Evolutionary conservation across 2,113 vertebrate genomes (phyloP).

Genomic region (Lepidothrix coronata): DNA sequence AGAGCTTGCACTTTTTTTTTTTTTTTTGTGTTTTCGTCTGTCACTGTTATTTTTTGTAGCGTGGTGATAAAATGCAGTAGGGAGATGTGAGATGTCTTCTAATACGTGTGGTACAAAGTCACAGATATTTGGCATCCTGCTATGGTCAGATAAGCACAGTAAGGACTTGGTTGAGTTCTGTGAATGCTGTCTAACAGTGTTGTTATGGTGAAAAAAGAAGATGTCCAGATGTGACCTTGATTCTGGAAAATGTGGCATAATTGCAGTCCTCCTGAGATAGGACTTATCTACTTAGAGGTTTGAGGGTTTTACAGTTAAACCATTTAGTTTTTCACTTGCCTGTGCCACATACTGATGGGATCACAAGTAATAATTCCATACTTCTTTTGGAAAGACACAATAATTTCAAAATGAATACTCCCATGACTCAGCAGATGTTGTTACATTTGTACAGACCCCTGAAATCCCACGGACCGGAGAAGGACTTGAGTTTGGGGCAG

Average conservation of each 20-base stretch:
- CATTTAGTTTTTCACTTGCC: neutral
- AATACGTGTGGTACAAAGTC: rapidly evolving
- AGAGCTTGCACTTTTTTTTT: neutral
- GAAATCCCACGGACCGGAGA: neutral
- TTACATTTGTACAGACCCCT: neutral
- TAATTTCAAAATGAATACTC: neutral
- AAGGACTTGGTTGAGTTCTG: neutral
- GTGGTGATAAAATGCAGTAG: neutral
- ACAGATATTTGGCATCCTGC: neutral
- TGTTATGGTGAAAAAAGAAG: slow-evolving; percentile 1
- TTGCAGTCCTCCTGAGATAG: slow-evolving; percentile 1
- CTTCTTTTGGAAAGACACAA: neutral
- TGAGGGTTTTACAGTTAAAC: slow-evolving; percentile 20
- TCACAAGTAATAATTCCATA: neutral
- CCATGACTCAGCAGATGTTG: neutral
- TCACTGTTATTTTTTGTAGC: neutral
- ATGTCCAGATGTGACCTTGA: slow-evolving; percentile 10
- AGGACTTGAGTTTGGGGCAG: neutral
- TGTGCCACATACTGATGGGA: neutral
- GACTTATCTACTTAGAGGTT: neutral
- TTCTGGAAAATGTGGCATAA: slow-evolving; percentile 35
- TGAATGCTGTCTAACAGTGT: neutral
- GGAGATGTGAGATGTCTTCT: neutral
- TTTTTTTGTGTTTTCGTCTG: neutral
- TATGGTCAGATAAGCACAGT: neutral